phyloP scores from a whole-genome alignment of 2,797 vertebrate species.

The Kryptolebias ocellatus region DNA sequence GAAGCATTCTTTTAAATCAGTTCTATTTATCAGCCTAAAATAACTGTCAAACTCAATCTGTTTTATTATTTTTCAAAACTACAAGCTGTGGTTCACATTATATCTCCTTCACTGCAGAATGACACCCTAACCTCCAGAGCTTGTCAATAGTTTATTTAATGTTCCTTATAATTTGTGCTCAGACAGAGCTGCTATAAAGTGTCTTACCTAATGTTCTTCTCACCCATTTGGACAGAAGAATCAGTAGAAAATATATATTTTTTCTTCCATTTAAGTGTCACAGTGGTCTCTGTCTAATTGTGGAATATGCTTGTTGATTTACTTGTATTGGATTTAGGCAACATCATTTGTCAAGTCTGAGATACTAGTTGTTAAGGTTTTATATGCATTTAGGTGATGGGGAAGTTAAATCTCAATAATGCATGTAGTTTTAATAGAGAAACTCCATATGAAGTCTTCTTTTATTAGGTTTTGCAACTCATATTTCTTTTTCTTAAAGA shows the following conservation, averaged over 20 bases:
- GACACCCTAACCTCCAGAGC: background rate
- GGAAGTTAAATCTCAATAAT: too few relatives aligned
- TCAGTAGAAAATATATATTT: background rate
- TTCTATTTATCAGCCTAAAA: slow-evolving; percentile 24
- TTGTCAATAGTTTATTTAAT: background rate
- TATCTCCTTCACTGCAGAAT: background rate
- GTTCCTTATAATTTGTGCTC: background rate
- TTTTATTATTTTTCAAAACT: slow-evolving; percentile 25
- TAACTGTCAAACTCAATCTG: slow-evolving; percentile 27
- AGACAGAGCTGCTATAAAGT: background rate
- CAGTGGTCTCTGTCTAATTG: background rate
- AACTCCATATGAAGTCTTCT: too few relatives aligned
- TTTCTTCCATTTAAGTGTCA: background rate
- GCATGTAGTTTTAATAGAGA: too few relatives aligned
- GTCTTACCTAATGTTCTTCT: background rate
- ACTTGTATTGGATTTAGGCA: background rate
- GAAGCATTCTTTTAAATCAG: background rate
- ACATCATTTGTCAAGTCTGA: background rate
- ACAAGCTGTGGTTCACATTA: background rate
- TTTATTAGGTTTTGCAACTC: too few relatives aligned
- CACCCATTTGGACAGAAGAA: too few relatives aligned
- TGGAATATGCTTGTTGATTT: background rate
- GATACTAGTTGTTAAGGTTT: too few relatives aligned
- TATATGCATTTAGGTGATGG: too few relatives aligned
- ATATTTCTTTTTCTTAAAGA: too few relatives aligned